These are phyloP conservation scores for Spodoptera littoralis DNA, from an alignment of 2,888 invertebrate species.

Conservation along the genomic window DNA sequence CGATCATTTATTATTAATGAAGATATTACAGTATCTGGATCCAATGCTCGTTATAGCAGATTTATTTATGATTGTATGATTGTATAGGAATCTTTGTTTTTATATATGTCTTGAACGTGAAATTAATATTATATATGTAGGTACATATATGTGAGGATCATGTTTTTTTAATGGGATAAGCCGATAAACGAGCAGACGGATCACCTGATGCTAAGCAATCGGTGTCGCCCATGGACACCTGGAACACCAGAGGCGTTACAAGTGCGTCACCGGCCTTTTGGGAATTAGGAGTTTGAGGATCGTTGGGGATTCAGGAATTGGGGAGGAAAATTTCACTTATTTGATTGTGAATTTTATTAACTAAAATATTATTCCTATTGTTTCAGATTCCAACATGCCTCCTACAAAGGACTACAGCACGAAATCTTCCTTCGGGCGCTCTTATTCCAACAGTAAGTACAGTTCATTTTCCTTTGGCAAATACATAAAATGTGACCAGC, in stretches of 20 bases:
- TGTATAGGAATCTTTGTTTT: slow-evolving; percentile 4
- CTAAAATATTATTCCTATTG: slow-evolving; percentile 47
- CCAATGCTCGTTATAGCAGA: slow-evolving; percentile 31
- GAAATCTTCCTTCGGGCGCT: slow-evolving; percentile 67
- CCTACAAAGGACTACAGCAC: slow-evolving; percentile 71
- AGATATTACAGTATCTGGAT: slow-evolving; percentile 50
- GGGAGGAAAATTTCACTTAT: background rate
- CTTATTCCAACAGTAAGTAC: slow-evolving; percentile 75
- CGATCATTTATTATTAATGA: slow-evolving; percentile 72
- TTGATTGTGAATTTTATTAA: background rate
- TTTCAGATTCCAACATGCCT: slow-evolving; percentile 78
- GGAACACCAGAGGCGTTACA: too few relatives aligned
- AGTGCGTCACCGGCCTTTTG: too few relatives aligned
- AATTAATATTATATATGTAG: too few relatives aligned
- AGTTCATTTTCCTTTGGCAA: background rate
- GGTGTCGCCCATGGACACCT: too few relatives aligned
- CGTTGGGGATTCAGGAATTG: too few relatives aligned
- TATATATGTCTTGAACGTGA: background rate
- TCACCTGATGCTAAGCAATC: too few relatives aligned
- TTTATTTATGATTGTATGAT: slow-evolving; percentile 32
- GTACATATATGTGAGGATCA: too few relatives aligned
- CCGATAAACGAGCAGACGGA: too few relatives aligned
- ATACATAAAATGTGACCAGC: too few relatives aligned
- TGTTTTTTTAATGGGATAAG: too few relatives aligned
- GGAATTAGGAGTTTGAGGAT: too few relatives aligned